Percentiles rank a stretch among this genome's conserved stretches.
These are phyloP conservation scores for Lindbergichthys nudifrons DNA, from an alignment of 2,797 vertebrate species.

Conservation along the genomic window DNA sequence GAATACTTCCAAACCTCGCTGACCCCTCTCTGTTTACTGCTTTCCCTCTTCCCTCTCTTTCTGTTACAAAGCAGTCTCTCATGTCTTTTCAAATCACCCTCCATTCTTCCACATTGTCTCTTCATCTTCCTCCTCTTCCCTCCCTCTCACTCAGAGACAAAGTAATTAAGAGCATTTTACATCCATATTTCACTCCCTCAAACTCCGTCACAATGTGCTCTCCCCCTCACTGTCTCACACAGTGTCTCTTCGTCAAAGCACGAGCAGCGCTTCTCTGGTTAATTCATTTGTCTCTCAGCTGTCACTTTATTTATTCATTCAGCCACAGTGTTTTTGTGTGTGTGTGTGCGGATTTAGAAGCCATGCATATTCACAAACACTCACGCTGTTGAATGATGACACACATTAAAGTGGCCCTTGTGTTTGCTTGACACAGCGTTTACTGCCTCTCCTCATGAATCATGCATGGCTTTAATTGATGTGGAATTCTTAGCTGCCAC, in stretches of 20 bases:
- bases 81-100: slow-evolving; percentile 42
- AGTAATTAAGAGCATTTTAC: slow-evolving; percentile 65
- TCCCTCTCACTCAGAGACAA: slow-evolving; percentile 55
- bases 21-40: slow-evolving; percentile 66
- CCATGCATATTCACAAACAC: slow-evolving; percentile 29
- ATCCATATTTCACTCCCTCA: slow-evolving; percentile 35
- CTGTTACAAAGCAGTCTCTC: slow-evolving; percentile 56
- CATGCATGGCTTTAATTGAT: slow-evolving; percentile 35
- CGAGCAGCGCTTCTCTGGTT: slow-evolving; percentile 30
- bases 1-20: slow-evolving; percentile 47
- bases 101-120: slow-evolving; percentile 44
- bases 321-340: not conserved
- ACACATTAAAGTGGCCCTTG: slow-evolving; percentile 38
- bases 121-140: slow-evolving; percentile 38
- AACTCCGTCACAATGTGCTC: slow-evolving; percentile 12
- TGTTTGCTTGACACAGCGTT: slow-evolving; percentile 44
- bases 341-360: not conserved
- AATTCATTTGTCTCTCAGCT: slow-evolving; percentile 62
- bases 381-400: slow-evolving; percentile 34
- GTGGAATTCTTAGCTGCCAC: slow-evolving; percentile 7
- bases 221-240: slow-evolving; percentile 34
- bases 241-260: slow-evolving; percentile 20
- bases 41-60: slow-evolving; percentile 20
- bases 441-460: slow-evolving; percentile 23
- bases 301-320: slow-evolving; percentile 51